Conservation (phyloP, 2,888 invertebrate species). For the Aspidiotus destructor region DNA sequence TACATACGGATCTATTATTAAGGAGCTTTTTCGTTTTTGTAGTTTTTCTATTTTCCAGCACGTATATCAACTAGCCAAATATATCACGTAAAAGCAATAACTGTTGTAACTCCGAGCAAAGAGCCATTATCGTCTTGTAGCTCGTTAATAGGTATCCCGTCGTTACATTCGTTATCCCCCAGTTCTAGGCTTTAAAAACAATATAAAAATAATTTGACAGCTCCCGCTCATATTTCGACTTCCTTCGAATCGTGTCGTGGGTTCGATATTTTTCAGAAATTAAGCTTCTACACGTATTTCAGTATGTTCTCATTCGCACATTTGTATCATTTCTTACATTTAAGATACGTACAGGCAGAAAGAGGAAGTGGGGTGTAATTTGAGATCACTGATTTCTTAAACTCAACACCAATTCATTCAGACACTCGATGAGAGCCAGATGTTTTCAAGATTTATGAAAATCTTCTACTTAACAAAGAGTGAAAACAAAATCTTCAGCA, state of each 20-base stretch:
- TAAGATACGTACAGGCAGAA: too few relatives aligned
- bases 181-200: background rate
- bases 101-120: conserved; percentile 30
- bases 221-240: background rate
- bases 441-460: too few relatives aligned
- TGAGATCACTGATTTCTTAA: too few relatives aligned
- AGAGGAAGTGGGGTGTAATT: too few relatives aligned
- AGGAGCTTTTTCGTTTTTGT: conserved; percentile 6
- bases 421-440: too few relatives aligned
- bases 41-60: conserved; percentile 24
- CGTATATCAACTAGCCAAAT: conserved; percentile 24
- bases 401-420: too few relatives aligned
- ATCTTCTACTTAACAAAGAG: too few relatives aligned
- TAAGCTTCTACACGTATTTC: too few relatives aligned
- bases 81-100: conserved; percentile 32
- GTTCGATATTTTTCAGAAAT: too few relatives aligned
- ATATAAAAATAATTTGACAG: conserved; percentile 2
- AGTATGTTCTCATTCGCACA: too few relatives aligned
- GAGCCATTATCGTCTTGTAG: conserved; percentile 30
- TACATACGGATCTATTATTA: conserved; percentile 21
- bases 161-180: conserved; percentile 6
- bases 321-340: too few relatives aligned
- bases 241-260: background rate
- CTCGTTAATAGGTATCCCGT: conserved; percentile 31
- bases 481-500: too few relatives aligned